A percentile compares a stretch with the other conserved stretches of the same genome.
phyloP scores from a whole-genome alignment of 2,888 invertebrate species.

The Epinotia nisella region DNA sequence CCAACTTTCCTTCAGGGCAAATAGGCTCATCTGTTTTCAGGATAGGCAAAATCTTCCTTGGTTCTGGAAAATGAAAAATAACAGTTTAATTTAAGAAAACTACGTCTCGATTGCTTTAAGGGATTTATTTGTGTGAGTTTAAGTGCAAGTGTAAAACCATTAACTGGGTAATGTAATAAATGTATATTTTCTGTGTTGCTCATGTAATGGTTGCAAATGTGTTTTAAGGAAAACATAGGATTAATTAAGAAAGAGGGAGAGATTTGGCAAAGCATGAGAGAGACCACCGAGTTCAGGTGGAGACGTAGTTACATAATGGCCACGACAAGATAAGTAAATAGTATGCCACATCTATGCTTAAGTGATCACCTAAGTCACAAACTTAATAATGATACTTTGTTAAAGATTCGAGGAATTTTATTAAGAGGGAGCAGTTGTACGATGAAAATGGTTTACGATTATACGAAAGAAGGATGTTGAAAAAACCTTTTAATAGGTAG shows the following conservation, averaged over 20 bases:
- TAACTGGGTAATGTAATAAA: too few species aligned
- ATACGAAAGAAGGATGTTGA: constrained; percentile 23
- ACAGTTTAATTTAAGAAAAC: constrained; percentile 5
- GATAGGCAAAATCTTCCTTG: constrained; percentile 94
- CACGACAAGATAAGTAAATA: constrained; percentile 47
- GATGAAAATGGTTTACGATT: constrained; percentile 10
- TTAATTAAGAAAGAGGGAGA: constrained; percentile 48
- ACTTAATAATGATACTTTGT: constrained; percentile 44
- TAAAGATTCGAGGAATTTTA: constrained; percentile 38
- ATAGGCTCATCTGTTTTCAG: constrained; percentile 97
- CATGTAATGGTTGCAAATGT: constrained; percentile 60
- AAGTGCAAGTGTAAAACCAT: constrained; percentile 42
- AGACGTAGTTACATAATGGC: constrained; percentile 56
- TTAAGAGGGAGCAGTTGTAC: constrained; percentile 23
- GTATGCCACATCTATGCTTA: constrained; percentile 46
- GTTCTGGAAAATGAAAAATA: constrained; percentile 86
- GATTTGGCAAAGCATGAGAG: constrained; percentile 50
- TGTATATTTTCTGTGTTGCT: constrained; percentile 57
- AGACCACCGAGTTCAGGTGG: constrained; percentile 51
- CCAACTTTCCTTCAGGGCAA: constrained; percentile 94
- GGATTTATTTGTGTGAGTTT: constrained; percentile 7
- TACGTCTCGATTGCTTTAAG: background rate
- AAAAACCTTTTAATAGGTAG: constrained; percentile 16
- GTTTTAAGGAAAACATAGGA: constrained; percentile 31
- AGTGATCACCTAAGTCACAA: constrained; percentile 51